Percentiles rank a stretch among this genome's conserved stretches.
Conservation (phyloP, 1,140 invertebrate genomes). For the Drosophila nigrodunni region DNA sequence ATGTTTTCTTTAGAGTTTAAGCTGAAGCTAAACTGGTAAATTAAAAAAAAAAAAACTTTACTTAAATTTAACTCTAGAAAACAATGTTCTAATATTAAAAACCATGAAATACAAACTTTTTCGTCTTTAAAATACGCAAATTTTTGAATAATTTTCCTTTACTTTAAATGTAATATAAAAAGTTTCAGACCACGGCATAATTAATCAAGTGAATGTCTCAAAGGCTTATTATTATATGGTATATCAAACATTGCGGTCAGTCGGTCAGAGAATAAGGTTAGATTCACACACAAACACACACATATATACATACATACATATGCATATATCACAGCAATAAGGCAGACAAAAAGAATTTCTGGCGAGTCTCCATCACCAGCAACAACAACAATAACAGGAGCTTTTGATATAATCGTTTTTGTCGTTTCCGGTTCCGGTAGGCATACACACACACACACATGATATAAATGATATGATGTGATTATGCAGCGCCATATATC, state of each 20-base stretch:
- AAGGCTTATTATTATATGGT: conserved; percentile 20
- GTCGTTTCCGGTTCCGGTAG: conserved; percentile 37
- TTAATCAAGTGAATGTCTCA: conserved; percentile 20
- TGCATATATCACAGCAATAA: not conserved
- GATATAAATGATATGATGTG: conserved; percentile 51
- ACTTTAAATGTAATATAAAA: too few species aligned
- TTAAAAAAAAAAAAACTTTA: too few species aligned
- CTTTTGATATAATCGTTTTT: conserved; percentile 38
- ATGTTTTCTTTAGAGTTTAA: too few species aligned
- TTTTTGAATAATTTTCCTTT: too few species aligned
- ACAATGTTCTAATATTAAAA: too few species aligned
- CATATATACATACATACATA: too few species aligned
- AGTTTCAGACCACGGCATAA: not conserved
- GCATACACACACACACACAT: conserved; percentile 11
- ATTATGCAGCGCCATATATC: conserved; percentile 29
- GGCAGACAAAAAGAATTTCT: not conserved
- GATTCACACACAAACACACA: too few species aligned
- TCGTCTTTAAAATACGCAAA: too few species aligned
- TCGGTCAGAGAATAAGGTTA: too few species aligned
- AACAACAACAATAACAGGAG: conserved; percentile 11
- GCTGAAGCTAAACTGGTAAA: too few species aligned
- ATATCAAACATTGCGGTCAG: not conserved
- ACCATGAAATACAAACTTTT: too few species aligned
- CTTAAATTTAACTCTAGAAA: too few species aligned
- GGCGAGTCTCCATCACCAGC: not conserved